Percentiles rank a stretch among this genome's conserved stretches.
phyloP scores from a whole-genome alignment of 2,797 vertebrate species.

The Cynopterus sphinx region DNA sequence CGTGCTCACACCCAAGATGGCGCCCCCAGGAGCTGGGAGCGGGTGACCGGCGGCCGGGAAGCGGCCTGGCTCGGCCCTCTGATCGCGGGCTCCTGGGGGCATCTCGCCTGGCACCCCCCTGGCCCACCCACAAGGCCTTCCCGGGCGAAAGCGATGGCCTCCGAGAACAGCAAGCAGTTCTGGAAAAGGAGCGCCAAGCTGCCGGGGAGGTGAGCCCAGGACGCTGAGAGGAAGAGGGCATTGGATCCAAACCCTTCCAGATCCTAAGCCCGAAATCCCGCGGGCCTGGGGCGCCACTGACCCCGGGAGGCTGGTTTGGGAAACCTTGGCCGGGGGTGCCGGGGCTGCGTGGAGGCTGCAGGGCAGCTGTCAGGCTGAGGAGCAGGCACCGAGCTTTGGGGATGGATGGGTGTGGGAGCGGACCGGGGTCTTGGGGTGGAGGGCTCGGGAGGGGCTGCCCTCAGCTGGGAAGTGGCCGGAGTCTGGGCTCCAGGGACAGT shows the following conservation, averaged over 20 bases:
- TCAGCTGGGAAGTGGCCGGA: background rate
- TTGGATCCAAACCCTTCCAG: constrained; percentile 52
- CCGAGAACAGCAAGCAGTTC: constrained; percentile 95
- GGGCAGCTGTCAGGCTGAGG: constrained; percentile 49
- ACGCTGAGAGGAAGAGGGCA: constrained; percentile 38
- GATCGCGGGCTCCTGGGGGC: constrained; percentile 76
- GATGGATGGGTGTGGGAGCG: constrained; percentile 39
- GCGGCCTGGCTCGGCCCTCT: constrained; percentile 78
- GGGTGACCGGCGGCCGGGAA: constrained; percentile 79
- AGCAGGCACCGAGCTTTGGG: background rate
- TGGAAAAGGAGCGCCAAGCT: constrained; percentile 95
- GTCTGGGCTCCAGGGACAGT: background rate
- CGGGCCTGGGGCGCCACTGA: constrained; percentile 17
- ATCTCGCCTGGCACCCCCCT: constrained; percentile 58
- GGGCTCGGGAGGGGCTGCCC: background rate
- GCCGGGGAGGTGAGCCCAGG: constrained; percentile 93
- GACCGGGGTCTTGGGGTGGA: background rate
- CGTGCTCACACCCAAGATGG: constrained; percentile 83
- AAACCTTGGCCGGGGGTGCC: background rate
- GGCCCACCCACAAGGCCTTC: constrained; percentile 57
- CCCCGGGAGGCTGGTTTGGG: background rate
- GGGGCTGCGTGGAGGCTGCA: background rate
- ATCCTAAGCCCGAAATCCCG: background rate
- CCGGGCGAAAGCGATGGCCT: constrained; percentile 89
- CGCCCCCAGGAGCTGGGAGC: constrained; percentile 64